Percentiles rank a stretch among this genome's conserved stretches.
Conservation (phyloP, 1,140 invertebrate genomes). For the Listronotus bonariensis region DNA sequence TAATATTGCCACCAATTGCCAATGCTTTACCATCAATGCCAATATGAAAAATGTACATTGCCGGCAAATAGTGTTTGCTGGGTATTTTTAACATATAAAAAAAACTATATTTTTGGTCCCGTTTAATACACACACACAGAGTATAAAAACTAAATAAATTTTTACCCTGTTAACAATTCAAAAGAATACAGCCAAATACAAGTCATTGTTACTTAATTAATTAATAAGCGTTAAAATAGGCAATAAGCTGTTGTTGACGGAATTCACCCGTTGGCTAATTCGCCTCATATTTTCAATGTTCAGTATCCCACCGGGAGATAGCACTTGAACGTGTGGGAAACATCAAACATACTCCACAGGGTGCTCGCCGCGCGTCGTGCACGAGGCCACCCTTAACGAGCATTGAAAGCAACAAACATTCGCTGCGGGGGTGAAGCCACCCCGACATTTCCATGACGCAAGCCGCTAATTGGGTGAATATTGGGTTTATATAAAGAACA, state of each 20-base stretch:
- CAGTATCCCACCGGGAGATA: conserved; percentile 39
- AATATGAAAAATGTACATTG: no score
- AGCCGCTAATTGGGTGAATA: conserved; percentile 22
- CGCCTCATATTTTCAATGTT: conserved; percentile 16
- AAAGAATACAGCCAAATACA: no score
- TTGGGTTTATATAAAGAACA: conserved; percentile 8
- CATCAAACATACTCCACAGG: conserved; percentile 47
- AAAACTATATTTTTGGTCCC: no score
- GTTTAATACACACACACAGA: no score
- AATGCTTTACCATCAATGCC: no score
- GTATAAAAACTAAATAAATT: no score
- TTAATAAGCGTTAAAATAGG: conserved; percentile 13
- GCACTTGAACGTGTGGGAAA: conserved; percentile 51
- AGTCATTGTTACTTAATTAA: conserved; percentile 31
- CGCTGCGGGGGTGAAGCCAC: conserved; percentile 12
- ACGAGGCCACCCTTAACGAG: conserved; percentile 42
- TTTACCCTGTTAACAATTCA: no score
- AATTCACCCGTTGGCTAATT: conserved; percentile 25
- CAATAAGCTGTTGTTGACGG: conserved; percentile 40
- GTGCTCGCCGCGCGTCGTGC: conserved; percentile 30
- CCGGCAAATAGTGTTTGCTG: no score
- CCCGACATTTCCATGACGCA: conserved; percentile 3
- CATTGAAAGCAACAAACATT: conserved; percentile 24
- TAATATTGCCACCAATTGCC: no score
- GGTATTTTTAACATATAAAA: no score